These are phyloP conservation scores for Nannoperca australis DNA, from an alignment of 2,797 vertebrate genomes.

Conservation along the genomic window DNA sequence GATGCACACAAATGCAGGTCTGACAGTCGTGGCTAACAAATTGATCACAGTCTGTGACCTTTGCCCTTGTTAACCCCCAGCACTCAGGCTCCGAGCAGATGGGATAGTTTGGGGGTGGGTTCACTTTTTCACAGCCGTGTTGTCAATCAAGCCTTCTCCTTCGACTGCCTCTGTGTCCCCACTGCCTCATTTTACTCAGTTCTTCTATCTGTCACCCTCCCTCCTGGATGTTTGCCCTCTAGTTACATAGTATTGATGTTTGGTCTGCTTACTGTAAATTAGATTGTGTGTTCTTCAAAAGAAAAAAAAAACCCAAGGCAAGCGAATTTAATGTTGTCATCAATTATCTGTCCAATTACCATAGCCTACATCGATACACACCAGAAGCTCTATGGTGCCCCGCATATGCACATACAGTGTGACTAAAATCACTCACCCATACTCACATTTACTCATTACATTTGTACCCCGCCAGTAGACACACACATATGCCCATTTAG, in stretches of 20 bases:
- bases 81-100: constrained; percentile 75
- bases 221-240: constrained; percentile 23
- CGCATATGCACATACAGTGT: background rate
- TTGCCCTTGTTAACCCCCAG: constrained; percentile 68
- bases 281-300: constrained; percentile 1
- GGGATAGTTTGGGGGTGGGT: constrained; percentile 61
- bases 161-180: constrained; percentile 3
- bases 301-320: constrained; percentile 7
- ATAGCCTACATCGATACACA: constrained; percentile 38
- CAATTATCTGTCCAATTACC: constrained; percentile 61
- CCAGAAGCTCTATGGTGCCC: constrained; percentile 11
- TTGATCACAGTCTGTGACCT: constrained; percentile 82
- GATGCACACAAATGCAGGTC: constrained; percentile 46
- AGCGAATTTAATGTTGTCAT: constrained; percentile 49
- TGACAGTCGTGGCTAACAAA: constrained; percentile 65
- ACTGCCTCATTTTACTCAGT: background rate
- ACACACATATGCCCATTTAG: constrained; percentile 1
- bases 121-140: constrained; percentile 45
- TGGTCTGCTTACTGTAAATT: constrained; percentile 53
- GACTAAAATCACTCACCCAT: background rate
- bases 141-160: constrained; percentile 55
- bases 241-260: constrained; percentile 44
- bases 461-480: background rate
- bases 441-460: background rate
- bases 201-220: constrained; percentile 4